These are phyloP conservation scores for Aleiodes sp. DNA, from an alignment of 1,140 invertebrate genomes.

Conservation along the genomic window DNA sequence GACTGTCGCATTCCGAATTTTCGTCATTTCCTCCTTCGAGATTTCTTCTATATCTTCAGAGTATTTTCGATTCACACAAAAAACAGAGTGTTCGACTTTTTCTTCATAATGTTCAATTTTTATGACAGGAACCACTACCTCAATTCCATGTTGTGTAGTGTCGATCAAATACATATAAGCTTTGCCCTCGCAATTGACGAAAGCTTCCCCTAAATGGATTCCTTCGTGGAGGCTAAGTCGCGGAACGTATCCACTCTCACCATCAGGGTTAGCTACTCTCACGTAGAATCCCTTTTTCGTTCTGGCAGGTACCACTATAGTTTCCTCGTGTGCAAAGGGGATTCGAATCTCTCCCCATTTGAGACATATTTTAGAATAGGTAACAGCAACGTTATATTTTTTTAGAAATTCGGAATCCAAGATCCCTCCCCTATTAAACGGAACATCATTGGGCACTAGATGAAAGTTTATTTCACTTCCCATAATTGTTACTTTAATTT, in stretches of 20 bases:
- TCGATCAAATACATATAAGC: background rate
- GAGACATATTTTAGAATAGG: background rate
- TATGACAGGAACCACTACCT: background rate
- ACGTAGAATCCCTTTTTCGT: background rate
- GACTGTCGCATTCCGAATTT: background rate
- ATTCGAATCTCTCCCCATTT: conserved; percentile 29
- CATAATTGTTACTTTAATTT: background rate
- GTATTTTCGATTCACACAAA: too few species aligned
- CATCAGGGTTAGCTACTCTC: background rate
- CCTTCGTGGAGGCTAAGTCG: background rate
- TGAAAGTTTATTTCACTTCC: conserved; percentile 20
- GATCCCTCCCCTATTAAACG: background rate
- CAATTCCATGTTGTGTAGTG: background rate
- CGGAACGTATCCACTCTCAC: background rate
- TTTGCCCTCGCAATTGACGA: background rate
- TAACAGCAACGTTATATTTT: background rate
- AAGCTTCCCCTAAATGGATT: background rate
- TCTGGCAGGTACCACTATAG: background rate
- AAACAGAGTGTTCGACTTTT: too few species aligned
- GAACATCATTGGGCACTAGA: conserved; percentile 19
- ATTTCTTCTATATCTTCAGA: too few species aligned
- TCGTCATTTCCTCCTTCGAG: background rate
- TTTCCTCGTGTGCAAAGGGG: conserved; percentile 26
- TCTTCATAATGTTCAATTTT: too few species aligned
- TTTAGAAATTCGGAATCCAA: conserved; percentile 3